A percentile compares a stretch with the other conserved stretches of the same genome.
Conservation (phyloP, 1,140 invertebrate species). For the Plodia interpunctella region DNA sequence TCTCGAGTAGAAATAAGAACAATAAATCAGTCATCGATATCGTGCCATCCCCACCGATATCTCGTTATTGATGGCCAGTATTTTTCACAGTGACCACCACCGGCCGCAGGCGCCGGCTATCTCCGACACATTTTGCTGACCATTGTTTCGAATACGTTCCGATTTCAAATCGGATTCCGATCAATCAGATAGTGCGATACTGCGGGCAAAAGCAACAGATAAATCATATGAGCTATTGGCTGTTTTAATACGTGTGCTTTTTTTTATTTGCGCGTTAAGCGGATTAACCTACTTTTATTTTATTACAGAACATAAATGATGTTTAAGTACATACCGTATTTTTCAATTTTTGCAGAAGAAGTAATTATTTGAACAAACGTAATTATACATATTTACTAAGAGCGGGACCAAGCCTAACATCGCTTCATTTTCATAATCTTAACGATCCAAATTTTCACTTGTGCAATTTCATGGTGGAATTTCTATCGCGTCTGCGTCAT, state of each 20-base stretch:
- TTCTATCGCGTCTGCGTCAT: slow-evolving; percentile 62
- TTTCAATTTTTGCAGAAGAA: neutral
- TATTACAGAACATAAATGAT: no score
- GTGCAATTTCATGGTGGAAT: slow-evolving; percentile 56
- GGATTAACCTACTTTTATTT: no score
- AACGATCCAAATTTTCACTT: slow-evolving; percentile 41
- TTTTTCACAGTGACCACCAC: slow-evolving; percentile 37
- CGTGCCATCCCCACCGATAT: slow-evolving; percentile 24
- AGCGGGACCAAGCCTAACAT: slow-evolving; percentile 2
- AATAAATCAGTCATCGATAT: slow-evolving; percentile 41
- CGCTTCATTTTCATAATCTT: slow-evolving; percentile 44
- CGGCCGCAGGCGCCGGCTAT: slow-evolving; percentile 27
- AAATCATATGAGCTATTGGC: slow-evolving; percentile 1
- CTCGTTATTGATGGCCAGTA: slow-evolving; percentile 41
- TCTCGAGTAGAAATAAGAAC: neutral
- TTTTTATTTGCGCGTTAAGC: no score
- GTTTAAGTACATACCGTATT: no score
- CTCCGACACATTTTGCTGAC: slow-evolving; percentile 17
- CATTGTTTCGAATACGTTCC: slow-evolving; percentile 8
- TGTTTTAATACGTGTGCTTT: neutral
- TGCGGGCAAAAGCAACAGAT: slow-evolving; percentile 1
- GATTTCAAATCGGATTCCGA: slow-evolving; percentile 1
- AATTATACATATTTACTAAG: neutral
- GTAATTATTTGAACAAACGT: neutral
- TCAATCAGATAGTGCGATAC: slow-evolving; percentile 8